A percentile compares a stretch with the other conserved stretches of the same genome.
These are phyloP conservation scores for Pseudolaguvia tuberculata DNA, from an alignment of 2,113 vertebrate genomes.

Conservation along the genomic window DNA sequence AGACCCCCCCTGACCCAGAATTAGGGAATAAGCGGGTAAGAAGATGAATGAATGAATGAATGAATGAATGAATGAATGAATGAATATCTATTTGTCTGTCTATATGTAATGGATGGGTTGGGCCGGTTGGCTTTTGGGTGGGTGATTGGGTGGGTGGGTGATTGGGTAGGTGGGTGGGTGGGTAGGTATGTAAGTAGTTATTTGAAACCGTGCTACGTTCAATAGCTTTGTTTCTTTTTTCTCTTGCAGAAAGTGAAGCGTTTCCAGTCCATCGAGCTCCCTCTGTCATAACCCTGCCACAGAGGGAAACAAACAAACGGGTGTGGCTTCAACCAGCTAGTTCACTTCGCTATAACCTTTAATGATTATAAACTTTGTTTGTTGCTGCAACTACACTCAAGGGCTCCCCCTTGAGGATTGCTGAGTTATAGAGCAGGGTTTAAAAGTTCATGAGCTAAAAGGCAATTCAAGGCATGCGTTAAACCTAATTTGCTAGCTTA, in stretches of 20 bases:
- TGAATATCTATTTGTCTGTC: no score
- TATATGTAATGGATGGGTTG: no score
- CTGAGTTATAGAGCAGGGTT: not conserved
- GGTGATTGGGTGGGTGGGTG: no score
- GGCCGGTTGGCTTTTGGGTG: no score
- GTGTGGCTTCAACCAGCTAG: not conserved
- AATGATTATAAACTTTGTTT: constrained; percentile 17
- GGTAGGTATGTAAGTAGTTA: no score
- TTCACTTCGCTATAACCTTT: not conserved
- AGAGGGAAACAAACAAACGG: not conserved
- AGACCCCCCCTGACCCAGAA: no score
- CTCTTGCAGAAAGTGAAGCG: constrained; percentile 18
- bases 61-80: no score
- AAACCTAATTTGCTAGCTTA: not conserved
- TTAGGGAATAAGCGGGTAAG: no score
- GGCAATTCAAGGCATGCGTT: not conserved
- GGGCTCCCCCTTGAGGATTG: not conserved
- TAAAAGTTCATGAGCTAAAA: not conserved
- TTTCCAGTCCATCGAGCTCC: not conserved
- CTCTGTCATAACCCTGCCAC: not conserved
- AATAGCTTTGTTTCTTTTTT: not conserved
- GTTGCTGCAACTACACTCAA: not conserved
- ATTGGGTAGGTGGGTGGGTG: no score
- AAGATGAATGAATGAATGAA: no score
- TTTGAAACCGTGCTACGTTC: not conserved